These are phyloP conservation scores for Periophthalmodon schlosseri DNA, from an alignment of 2,113 vertebrate genomes.

Conservation along the genomic window DNA sequence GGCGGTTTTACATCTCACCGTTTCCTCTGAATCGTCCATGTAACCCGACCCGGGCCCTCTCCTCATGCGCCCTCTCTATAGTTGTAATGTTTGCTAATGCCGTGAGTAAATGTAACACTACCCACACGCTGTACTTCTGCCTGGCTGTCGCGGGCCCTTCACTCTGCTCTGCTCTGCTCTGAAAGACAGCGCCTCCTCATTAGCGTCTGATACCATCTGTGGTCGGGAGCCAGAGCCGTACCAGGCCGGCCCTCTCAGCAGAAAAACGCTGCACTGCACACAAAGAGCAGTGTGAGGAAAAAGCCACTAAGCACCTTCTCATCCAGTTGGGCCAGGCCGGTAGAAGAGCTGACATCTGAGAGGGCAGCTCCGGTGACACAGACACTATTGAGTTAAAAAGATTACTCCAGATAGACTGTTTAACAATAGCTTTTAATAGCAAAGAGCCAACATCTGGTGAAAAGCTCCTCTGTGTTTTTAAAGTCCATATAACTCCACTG, in stretches of 20 bases:
- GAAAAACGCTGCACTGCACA: neutral
- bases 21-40: neutral
- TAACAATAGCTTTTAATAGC: no score
- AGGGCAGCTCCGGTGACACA: neutral
- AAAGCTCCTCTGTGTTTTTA: no score
- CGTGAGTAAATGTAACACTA: constrained; percentile 1
- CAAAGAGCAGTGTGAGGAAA: neutral
- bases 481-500: no score
- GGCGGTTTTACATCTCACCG: neutral
- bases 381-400: no score
- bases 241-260: neutral
- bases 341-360: neutral
- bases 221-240: neutral
- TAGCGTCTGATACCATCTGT: neutral
- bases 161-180: neutral
- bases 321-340: neutral
- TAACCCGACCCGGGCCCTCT: neutral
- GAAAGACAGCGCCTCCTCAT: neutral
- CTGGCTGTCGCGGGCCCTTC: neutral
- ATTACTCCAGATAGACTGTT: no score
- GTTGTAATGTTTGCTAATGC: constrained; percentile 5
- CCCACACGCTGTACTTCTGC: neutral
- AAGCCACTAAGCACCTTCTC: neutral
- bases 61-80: neutral
- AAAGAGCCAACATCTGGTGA: no score